phyloP scores from a whole-genome alignment of 2,888 invertebrate species.

The Bimastos eiseni region DNA sequence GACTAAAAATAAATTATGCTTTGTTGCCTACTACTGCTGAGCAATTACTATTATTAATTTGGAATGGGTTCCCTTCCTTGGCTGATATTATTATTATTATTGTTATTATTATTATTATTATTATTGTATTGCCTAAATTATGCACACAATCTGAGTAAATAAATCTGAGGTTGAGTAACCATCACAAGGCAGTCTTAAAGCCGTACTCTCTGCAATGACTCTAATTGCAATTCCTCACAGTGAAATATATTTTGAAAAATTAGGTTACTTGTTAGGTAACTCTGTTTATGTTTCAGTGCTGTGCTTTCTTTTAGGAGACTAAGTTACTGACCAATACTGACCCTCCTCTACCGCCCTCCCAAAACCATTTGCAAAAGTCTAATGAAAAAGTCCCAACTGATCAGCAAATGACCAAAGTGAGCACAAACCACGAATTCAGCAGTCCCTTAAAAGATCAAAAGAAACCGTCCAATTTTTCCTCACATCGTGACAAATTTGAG shows the following conservation, averaged over 20 bases:
- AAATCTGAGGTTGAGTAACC: too few relatives aligned
- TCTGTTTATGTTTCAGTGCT: background rate
- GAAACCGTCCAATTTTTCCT: background rate
- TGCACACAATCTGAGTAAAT: too few relatives aligned
- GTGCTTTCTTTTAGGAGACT: background rate
- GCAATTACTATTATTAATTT: too few relatives aligned
- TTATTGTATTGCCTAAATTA: too few relatives aligned
- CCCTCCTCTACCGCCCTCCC: background rate
- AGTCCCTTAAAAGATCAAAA: background rate
- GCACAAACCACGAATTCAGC: background rate
- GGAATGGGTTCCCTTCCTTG: too few relatives aligned
- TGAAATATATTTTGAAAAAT: background rate
- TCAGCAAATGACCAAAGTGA: background rate
- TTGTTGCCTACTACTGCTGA: too few relatives aligned
- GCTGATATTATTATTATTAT: too few relatives aligned
- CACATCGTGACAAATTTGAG: slow-evolving; percentile 10
- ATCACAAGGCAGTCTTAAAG: too few relatives aligned
- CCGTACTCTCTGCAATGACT: too few relatives aligned
- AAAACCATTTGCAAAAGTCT: background rate
- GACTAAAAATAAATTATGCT: too few relatives aligned
- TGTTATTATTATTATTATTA: too few relatives aligned
- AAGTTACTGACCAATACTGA: background rate
- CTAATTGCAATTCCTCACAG: background rate
- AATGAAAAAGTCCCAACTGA: background rate
- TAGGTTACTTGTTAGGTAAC: background rate